A percentile compares a stretch with the other conserved stretches of the same genome.
These are phyloP conservation scores for Dicentrarchus labrax DNA, from an alignment of 2,113 vertebrate species.

Conservation along the genomic window DNA sequence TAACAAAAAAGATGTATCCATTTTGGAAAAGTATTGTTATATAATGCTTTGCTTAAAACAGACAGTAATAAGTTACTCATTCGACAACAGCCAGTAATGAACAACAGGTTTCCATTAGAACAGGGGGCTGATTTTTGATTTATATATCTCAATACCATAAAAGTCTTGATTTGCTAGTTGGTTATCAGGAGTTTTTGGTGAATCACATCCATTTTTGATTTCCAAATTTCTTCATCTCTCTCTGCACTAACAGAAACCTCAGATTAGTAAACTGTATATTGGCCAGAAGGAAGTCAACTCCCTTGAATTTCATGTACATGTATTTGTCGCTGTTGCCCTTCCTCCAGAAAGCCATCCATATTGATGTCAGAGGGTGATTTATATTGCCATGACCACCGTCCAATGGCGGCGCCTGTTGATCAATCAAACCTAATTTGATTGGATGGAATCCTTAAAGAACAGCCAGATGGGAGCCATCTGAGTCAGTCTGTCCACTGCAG, in stretches of 20 bases:
- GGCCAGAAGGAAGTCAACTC: constrained; percentile 46
- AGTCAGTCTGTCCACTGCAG: constrained; percentile 69
- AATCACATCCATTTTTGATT: constrained; percentile 26
- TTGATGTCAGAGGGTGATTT: constrained; percentile 67
- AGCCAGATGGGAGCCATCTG: constrained; percentile 81
- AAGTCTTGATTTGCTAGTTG: background rate
- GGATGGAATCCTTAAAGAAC: constrained; percentile 77
- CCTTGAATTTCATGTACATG: constrained; percentile 40
- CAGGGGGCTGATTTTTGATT: background rate
- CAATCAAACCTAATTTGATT: constrained; percentile 81
- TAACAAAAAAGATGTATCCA: background rate
- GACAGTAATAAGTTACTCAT: background rate
- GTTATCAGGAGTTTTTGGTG: background rate
- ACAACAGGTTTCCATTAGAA: background rate
- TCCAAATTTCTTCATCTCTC: constrained; percentile 35
- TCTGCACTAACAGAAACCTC: constrained; percentile 26
- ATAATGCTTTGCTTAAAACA: background rate
- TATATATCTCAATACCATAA: background rate
- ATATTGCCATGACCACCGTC: constrained; percentile 66
- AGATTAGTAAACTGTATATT: constrained; percentile 38
- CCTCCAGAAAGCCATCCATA: constrained; percentile 49
- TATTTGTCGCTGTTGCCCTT: constrained; percentile 50
- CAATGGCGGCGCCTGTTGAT: constrained; percentile 79
- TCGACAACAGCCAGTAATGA: background rate
- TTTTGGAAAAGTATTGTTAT: background rate